Conservation (phyloP, 2,797 vertebrate genomes). For the Enoplosus armatus region DNA sequence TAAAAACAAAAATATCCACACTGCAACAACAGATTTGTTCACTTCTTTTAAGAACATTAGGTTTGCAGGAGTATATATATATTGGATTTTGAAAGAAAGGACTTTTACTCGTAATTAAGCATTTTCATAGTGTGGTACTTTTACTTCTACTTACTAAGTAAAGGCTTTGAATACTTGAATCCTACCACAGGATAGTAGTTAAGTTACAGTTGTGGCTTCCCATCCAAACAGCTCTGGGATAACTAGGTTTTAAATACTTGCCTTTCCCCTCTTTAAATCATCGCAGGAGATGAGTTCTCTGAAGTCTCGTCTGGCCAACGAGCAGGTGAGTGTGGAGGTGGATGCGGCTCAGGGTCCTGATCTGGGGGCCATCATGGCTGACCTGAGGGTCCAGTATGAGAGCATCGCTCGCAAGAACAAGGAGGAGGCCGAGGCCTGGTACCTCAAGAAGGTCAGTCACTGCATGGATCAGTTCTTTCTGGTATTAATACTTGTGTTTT, state of each 20-base stretch:
- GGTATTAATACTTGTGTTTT: not conserved
- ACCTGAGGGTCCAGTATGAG: slow-evolving; percentile 88
- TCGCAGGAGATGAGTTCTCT: slow-evolving; percentile 81
- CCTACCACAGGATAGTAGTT: not conserved
- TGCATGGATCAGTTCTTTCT: not conserved
- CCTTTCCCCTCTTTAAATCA: not conserved
- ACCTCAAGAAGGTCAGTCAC: slow-evolving; percentile 85
- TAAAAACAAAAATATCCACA: not conserved
- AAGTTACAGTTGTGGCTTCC: not conserved
- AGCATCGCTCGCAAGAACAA: slow-evolving; percentile 88
- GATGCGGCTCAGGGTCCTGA: slow-evolving; percentile 86
- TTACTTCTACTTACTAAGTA: not conserved
- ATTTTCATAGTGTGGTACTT: not conserved
- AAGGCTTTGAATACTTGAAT: not conserved
- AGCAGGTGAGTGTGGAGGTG: slow-evolving; percentile 88
- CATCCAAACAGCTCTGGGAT: not conserved
- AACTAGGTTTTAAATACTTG: not conserved
- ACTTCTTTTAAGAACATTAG: not conserved
- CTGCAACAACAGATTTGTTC: not conserved
- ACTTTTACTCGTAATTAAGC: not conserved
- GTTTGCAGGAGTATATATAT: too few species aligned
- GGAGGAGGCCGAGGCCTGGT: slow-evolving; percentile 87
- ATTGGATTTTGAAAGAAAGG: too few species aligned
- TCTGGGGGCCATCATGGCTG: slow-evolving; percentile 83
- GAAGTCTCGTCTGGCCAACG: slow-evolving; percentile 78